These are phyloP conservation scores for Pipistrellus kuhlii DNA, from an alignment of 2,797 vertebrate genomes.

Conservation along the genomic window DNA sequence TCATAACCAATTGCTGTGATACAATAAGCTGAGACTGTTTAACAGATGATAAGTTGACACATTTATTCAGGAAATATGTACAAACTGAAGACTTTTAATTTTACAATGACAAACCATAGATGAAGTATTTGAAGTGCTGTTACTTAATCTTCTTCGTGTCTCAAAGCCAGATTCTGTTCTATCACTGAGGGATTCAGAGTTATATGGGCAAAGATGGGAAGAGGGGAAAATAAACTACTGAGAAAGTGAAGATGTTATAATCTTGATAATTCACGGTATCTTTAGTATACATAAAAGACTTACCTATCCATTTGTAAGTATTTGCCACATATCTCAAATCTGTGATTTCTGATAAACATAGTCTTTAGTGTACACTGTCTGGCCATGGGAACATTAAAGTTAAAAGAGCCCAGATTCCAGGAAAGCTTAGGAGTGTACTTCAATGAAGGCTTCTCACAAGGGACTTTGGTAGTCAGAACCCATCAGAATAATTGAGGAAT, in stretches of 20 bases:
- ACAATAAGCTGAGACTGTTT: conserved; percentile 5
- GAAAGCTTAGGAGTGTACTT: conserved; percentile 46
- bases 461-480: conserved; percentile 41
- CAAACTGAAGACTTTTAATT: conserved; percentile 28
- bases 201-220: neutral
- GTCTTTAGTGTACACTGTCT: neutral
- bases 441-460: neutral
- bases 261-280: conserved; percentile 53
- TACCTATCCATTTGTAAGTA: conserved; percentile 9
- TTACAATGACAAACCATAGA: conserved; percentile 16
- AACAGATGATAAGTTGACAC: neutral
- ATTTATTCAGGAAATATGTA: neutral
- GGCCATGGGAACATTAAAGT: conserved; percentile 24
- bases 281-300: neutral
- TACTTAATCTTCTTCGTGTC: conserved; percentile 40
- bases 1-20: neutral
- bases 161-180: conserved; percentile 18
- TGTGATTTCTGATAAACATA: conserved; percentile 39
- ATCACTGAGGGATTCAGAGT: neutral
- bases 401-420: conserved; percentile 45
- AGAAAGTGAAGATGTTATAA: conserved; percentile 33
- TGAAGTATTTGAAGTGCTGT: conserved; percentile 18
- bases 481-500: conserved; percentile 8
- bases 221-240: neutral
- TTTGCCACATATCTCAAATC: conserved; percentile 40